Evolutionary conservation across 2,797 vertebrate genomes (phyloP), one percentile per base, ranked within the genome.

Genomic region (Sebastes iracundus): DNA sequence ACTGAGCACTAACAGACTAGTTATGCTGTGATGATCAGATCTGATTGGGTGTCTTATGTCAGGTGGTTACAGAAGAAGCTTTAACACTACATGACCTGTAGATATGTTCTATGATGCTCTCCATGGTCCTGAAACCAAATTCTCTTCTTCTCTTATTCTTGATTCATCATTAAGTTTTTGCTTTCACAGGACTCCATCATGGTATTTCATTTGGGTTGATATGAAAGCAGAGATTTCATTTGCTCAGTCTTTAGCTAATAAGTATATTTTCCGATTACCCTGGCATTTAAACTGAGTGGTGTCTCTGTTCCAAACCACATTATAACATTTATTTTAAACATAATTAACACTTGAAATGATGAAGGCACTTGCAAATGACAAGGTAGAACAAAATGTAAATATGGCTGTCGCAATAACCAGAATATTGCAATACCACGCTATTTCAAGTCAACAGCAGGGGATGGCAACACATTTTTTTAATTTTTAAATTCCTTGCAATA

Each of bases 81-180:
- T 28, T 73, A 30, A 30, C 14, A 58, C 65, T 16, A 32, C 25
- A 56, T 53, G 71, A 69, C 63, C 65, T 68, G 60, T 20, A 72
- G 72, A 74, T 27, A 4, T 59, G 70, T 84, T 75, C 66, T 56
- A 46, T 20, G 88, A 90, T 80, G 89, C 93, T 94, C 90, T 93
- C 93, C 93, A 82, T 90, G 92, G 92, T 94, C 73, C 92, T 93
- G 92, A 93, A 93, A 83, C 42, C 66, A 72, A 79, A 79, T 72
- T 66, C 46, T 85, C 52, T 82, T 18, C 66, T 68, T n/a, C 35
- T 38, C 46, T 38, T 38, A 28, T 60, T 56, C 18, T n/a, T 63
- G 38, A 68, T 27, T 67, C 8, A 60, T 33, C 27, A 69, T 63
- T 38, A 52, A 6, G 11, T 38, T 28, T 25, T 25, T 58, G 25